Percentiles rank a stretch among this genome's conserved stretches.
These are phyloP conservation scores for Sminthurinus aureus DNA, from an alignment of 2,888 invertebrate species.

Conservation along the genomic window DNA sequence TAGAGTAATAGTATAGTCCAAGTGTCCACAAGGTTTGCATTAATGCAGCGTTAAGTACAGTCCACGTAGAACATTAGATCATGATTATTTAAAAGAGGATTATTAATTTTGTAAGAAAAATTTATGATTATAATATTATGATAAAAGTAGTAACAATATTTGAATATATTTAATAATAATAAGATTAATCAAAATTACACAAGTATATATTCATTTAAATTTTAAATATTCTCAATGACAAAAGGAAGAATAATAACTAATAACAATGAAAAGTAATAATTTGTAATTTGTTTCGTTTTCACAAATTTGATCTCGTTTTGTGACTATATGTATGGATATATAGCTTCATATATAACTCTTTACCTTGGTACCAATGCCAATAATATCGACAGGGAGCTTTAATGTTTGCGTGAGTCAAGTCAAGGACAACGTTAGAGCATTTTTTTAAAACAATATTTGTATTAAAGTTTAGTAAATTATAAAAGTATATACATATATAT, in stretches of 20 bases:
- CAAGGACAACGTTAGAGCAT: neutral
- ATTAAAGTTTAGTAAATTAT: no score
- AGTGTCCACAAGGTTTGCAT: conserved; percentile 19
- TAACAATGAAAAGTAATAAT: no score
- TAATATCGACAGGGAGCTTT: conserved; percentile 92
- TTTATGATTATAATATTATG: neutral
- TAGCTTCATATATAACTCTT: conserved; percentile 60
- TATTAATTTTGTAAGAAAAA: neutral
- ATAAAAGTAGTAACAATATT: no score
- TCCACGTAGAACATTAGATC: neutral
- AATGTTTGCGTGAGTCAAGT: conserved; percentile 32
- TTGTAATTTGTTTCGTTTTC: neutral
- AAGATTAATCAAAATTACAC: no score
- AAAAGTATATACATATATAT: no score
- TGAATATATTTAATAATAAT: no score
- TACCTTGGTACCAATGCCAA: conserved; percentile 94
- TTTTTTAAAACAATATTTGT: no score
- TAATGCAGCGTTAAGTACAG: conserved; percentile 23
- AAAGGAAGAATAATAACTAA: no score
- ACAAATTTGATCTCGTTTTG: neutral
- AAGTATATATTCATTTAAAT: no score
- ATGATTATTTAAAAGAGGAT: neutral
- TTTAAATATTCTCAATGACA: no score
- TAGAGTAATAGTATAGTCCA: conserved; percentile 18
- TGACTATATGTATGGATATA: neutral